phyloP scores from a whole-genome alignment of 2,113 vertebrate species.

The Pongo abelii region DNA sequence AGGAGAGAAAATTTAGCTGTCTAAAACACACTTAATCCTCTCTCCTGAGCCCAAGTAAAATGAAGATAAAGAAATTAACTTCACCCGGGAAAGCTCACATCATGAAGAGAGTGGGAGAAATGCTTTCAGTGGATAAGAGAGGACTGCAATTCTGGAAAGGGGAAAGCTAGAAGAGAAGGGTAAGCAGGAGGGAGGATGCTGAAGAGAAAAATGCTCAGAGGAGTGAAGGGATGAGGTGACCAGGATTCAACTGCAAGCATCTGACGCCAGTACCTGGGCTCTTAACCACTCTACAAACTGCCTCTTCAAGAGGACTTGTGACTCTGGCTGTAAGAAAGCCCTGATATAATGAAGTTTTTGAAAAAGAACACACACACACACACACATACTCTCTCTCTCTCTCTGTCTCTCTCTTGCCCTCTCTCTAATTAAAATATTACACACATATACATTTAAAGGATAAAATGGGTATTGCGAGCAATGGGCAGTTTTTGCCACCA shows the following conservation, averaged over 20 bases:
- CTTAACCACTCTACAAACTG: background rate
- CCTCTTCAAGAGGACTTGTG: background rate
- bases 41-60: background rate
- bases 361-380: background rate
- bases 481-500: background rate
- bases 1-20: background rate
- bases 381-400: too few species aligned
- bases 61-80: background rate
- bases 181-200: background rate
- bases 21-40: background rate
- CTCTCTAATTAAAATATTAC: too few species aligned
- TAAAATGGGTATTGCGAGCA: background rate
- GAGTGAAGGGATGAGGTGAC: background rate
- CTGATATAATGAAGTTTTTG: background rate
- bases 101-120: background rate
- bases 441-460: background rate
- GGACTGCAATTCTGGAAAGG: background rate
- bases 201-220: background rate
- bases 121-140: background rate
- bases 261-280: background rate
- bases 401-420: too few species aligned
- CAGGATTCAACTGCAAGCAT: background rate
- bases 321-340: background rate
- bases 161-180: background rate
- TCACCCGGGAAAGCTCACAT: background rate